Evolutionary conservation across 2,888 invertebrate species (phyloP).

Genomic region (Agonopterix heracliana): DNA sequence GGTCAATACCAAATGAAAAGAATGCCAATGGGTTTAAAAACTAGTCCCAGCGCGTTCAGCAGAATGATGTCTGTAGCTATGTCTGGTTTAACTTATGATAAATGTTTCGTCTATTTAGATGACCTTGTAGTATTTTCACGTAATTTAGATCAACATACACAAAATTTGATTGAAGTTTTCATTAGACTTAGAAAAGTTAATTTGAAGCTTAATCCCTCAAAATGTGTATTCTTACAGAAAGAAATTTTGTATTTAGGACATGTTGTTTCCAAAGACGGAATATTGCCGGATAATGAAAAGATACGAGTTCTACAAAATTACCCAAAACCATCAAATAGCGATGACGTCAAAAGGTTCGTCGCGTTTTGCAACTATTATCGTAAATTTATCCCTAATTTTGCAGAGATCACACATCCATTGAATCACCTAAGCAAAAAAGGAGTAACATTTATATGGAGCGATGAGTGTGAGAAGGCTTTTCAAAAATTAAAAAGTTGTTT

Average conservation of each 20-base stretch:
- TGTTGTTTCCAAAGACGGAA: constrained; percentile 6
- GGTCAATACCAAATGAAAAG: constrained; percentile 16
- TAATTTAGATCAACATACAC: constrained; percentile 3
- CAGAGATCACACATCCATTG: too few relatives aligned
- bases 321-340: constrained; percentile 11
- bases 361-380: constrained; percentile 8
- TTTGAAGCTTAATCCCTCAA: constrained; percentile 10
- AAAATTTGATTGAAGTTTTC: constrained; percentile 9
- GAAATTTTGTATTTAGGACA: constrained; percentile 11
- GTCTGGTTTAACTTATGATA: constrained; percentile 14
- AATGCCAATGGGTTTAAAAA: constrained; percentile 16
- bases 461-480: too few relatives aligned
- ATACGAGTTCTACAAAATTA: constrained; percentile 11
- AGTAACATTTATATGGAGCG: too few relatives aligned
- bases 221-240: constrained; percentile 9
- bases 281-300: constrained; percentile 12
- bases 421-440: too few relatives aligned
- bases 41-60: constrained; percentile 11
- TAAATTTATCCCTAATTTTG: constrained; percentile 5
- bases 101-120: constrained; percentile 11
- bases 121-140: constrained; percentile 8
- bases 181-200: too few relatives aligned
- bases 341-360: constrained; percentile 6
- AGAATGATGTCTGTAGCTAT: constrained; percentile 15
- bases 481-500: too few relatives aligned